These are phyloP conservation scores for Rhadina sibilatrix DNA, from an alignment of 2,113 vertebrate species.

Conservation along the genomic window DNA sequence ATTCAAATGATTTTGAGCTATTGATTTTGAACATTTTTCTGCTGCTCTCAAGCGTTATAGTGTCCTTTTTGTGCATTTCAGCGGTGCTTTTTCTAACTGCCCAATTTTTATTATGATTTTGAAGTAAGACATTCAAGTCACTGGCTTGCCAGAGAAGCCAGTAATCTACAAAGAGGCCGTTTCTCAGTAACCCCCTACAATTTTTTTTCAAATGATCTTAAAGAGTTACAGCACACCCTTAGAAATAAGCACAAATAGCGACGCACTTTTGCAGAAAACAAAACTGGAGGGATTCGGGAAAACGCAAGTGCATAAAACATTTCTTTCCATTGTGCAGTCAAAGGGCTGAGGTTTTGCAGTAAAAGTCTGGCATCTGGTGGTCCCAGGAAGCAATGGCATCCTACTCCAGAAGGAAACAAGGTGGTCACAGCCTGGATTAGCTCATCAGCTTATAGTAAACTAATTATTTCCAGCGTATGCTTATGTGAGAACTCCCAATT, in stretches of 20 bases:
- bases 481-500: background rate
- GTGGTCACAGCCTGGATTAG: background rate
- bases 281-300: background rate
- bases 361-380: conserved; percentile 82
- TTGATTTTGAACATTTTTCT: background rate
- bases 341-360: conserved; percentile 65
- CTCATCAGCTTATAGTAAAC: background rate
- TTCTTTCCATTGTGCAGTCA: background rate
- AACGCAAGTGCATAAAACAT: background rate
- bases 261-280: background rate
- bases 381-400: background rate
- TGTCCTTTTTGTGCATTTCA: background rate
- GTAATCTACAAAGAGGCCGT: background rate
- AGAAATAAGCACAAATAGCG: accelerated
- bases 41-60: background rate
- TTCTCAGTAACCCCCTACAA: background rate
- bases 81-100: background rate
- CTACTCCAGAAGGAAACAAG: background rate
- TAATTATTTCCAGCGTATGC: background rate
- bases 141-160: background rate
- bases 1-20: background rate
- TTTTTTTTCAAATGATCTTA: background rate
- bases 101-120: background rate
- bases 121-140: background rate
- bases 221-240: background rate